Evolutionary conservation across 2,888 invertebrate genomes (phyloP).

Genomic region (Stomorhina lunata): DNA sequence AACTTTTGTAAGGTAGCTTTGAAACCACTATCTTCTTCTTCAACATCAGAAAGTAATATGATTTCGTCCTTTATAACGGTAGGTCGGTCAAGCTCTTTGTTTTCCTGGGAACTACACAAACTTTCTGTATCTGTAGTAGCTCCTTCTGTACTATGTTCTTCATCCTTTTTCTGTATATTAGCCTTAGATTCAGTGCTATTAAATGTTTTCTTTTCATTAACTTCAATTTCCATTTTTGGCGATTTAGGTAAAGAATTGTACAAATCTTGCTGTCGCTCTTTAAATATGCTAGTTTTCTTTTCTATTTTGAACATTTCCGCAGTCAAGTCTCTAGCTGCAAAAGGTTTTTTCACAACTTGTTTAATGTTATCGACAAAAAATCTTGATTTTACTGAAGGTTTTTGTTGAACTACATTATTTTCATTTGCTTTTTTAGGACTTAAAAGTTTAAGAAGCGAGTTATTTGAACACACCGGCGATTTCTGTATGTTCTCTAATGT

Average conservation of each 20-base stretch:
- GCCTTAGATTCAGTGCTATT: neutral
- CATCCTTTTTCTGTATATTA: neutral
- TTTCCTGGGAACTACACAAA: neutral
- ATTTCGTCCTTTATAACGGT: neutral
- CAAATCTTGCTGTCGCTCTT: slow-evolving; percentile 54
- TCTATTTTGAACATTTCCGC: slow-evolving; percentile 69
- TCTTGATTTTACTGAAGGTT: slow-evolving; percentile 82
- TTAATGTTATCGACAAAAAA: slow-evolving; percentile 80
- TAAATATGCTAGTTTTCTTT: slow-evolving; percentile 52
- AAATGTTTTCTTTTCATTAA: neutral
- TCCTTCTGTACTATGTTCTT: neutral
- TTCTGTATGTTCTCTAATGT: slow-evolving; percentile 58
- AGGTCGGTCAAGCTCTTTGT: neutral
- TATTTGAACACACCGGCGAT: slow-evolving; percentile 70
- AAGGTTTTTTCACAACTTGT: slow-evolving; percentile 30
- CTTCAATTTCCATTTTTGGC: slow-evolving; percentile 16
- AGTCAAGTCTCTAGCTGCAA: slow-evolving; percentile 60
- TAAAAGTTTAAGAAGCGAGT: slow-evolving; percentile 72
- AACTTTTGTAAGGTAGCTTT: neutral
- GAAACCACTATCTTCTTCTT: slow-evolving; percentile 1
- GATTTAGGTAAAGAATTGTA: slow-evolving; percentile 65
- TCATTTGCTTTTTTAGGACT: slow-evolving; percentile 70
- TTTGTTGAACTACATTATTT: slow-evolving; percentile 18
- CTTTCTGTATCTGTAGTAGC: neutral
- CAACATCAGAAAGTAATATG: slow-evolving; percentile 42